These are phyloP conservation scores for Catamblyrhynchus diadema DNA, from an alignment of 2,797 vertebrate species.

Conservation along the genomic window DNA sequence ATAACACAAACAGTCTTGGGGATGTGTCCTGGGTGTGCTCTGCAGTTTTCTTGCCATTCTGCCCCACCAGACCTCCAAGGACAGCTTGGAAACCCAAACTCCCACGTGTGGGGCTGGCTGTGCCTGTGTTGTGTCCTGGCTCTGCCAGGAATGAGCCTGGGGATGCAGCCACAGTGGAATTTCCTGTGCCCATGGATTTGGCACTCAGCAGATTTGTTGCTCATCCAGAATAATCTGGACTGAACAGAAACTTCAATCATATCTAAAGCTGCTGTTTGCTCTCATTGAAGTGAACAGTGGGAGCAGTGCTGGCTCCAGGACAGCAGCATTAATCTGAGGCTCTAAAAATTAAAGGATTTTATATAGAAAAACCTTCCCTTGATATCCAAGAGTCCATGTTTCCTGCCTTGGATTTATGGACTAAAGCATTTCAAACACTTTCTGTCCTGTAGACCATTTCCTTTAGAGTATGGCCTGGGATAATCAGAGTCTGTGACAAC, in stretches of 20 bases:
- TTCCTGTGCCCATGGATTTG: not conserved
- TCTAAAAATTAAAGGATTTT: not conserved
- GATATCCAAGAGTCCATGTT: not conserved
- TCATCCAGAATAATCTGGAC: not conserved
- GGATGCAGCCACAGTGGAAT: no score
- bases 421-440: not conserved
- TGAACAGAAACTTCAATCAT: not conserved
- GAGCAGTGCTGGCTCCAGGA: not conserved
- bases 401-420: not conserved
- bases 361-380: not conserved
- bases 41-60: not conserved
- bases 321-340: not conserved
- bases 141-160: accelerated
- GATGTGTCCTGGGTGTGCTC: accelerated
- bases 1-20: not conserved
- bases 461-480: not conserved
- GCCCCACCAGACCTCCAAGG: not conserved
- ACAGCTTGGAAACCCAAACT: not conserved
- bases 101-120: accelerated
- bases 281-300: not conserved
- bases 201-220: not conserved
- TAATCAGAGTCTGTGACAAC: not conserved
- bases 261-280: not conserved
- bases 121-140: accelerated
- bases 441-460: not conserved